Evolutionary conservation across 2,113 vertebrate genomes (phyloP).

Genomic region (Hemicordylus capensis): DNA sequence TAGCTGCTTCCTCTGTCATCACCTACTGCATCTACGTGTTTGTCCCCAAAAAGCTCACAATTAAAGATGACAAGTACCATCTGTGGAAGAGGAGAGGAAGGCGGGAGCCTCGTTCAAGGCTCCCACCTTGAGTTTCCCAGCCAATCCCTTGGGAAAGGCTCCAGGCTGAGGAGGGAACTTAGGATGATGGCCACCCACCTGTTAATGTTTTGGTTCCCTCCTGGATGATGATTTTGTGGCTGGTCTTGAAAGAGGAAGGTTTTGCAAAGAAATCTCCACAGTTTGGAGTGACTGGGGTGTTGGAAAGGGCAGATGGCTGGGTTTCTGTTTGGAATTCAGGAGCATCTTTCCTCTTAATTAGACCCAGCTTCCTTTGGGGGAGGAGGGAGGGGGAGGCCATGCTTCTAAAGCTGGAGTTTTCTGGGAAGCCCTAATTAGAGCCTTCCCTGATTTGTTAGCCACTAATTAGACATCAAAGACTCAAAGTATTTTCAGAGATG

Average conservation of each 20-base stretch:
- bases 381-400: constrained; percentile 37
- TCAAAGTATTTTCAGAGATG: constrained; percentile 37
- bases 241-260: constrained; percentile 59
- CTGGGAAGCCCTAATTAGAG: constrained; percentile 64
- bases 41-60: background rate
- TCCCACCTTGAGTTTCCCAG: background rate
- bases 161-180: background rate
- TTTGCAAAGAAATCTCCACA: constrained; percentile 40
- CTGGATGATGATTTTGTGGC: background rate
- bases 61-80: constrained; percentile 11
- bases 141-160: background rate
- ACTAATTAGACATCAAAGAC: constrained; percentile 59
- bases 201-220: background rate
- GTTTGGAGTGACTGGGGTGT: constrained; percentile 51
- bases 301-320: constrained; percentile 64
- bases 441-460: constrained; percentile 50
- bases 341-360: constrained; percentile 62
- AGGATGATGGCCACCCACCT: constrained; percentile 4
- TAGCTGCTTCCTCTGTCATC: background rate
- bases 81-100: background rate
- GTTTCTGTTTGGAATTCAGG: constrained; percentile 39
- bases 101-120: background rate
- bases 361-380: constrained; percentile 51
- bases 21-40: background rate
- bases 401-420: constrained; percentile 59